Base-by-base conservation (phyloP, 1,140 invertebrate species). In the Dendrolimus punctatus region DNA sequence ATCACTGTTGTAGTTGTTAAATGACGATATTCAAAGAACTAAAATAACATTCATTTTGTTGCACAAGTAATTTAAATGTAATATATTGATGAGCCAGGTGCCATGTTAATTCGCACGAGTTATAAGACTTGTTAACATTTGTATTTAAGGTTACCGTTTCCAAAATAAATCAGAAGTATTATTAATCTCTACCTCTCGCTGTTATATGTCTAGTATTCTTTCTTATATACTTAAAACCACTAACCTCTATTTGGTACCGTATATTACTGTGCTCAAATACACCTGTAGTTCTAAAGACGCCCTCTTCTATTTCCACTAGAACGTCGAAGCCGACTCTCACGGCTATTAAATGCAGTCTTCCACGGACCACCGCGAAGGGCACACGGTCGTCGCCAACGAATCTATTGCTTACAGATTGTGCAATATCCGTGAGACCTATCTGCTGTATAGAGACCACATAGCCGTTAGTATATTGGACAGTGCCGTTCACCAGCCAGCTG, bases 371-470 rank as follows among this genome's bases (percentile, higher is more conserved):
- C 2, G 57, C 66, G 0, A 9, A 6, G 7, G 51, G 60, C 4
- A 58, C 40, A 0, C 9, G 4, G 0, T 46, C 59, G 0, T 46
- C 60, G 45, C 67, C 53, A 1, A 61, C 60, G 7, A 49, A 58
- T 40, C 42, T 47, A 10, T 36, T 52, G 8, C 6, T n/a, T 2
- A 63, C 50, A 0, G 2, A 6, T 6, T 48, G 38, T 4, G n/a
- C 7, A 8, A 73, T 62, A 10, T 64, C 55, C 0, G 48, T 58
- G 0, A 76, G 39, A 9, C 73, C 66, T 4, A 79, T 55, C 39
- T 66, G 67, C 50, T 77, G 62, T 39, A 80, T 62, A 7, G 75
- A 74, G 0, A 74, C 51, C 0, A 75, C 48, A 40, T 78, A 82
- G 2, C 71, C 74, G 39, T 82, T 76, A 5, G 65, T 71, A 54